Percentiles rank a stretch among this genome's conserved stretches.
Evolutionary conservation across 2,888 invertebrate genomes (phyloP).

Genomic region (Antheraea yamamai): DNA sequence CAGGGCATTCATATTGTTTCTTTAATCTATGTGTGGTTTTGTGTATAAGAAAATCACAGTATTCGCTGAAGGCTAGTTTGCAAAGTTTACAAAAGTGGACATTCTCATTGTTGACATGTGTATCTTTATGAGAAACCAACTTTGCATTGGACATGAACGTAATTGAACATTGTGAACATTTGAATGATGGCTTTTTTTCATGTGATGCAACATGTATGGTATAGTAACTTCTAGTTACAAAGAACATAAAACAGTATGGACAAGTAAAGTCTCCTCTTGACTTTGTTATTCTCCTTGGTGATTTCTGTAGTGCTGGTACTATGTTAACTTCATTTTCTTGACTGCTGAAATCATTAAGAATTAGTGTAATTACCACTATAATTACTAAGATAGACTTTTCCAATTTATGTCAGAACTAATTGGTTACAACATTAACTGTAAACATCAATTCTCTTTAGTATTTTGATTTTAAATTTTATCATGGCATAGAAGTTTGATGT

Average conservation of each 20-base stretch:
- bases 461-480: no score
- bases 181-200: slow-evolving; percentile 18
- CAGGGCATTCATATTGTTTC: slow-evolving; percentile 31
- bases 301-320: background rate
- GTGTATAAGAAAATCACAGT: slow-evolving; percentile 39
- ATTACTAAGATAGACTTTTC: no score
- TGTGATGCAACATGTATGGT: background rate
- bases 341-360: background rate
- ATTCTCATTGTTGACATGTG: slow-evolving; percentile 31
- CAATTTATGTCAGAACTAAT: no score
- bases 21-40: slow-evolving; percentile 28
- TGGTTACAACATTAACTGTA: no score
- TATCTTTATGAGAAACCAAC: slow-evolving; percentile 37
- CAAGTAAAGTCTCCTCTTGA: background rate
- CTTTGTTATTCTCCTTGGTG: background rate
- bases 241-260: background rate
- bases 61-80: slow-evolving; percentile 39
- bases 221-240: background rate
- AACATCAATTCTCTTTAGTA: no score
- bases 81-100: slow-evolving; percentile 37
- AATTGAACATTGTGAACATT: slow-evolving; percentile 35
- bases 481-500: no score
- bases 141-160: slow-evolving; percentile 37
- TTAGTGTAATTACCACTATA: background rate
- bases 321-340: background rate